A percentile compares a stretch with the other conserved stretches of the same genome.
phyloP scores from a whole-genome alignment of 1,140 invertebrate genomes.

The Cydia fagiglandana region DNA sequence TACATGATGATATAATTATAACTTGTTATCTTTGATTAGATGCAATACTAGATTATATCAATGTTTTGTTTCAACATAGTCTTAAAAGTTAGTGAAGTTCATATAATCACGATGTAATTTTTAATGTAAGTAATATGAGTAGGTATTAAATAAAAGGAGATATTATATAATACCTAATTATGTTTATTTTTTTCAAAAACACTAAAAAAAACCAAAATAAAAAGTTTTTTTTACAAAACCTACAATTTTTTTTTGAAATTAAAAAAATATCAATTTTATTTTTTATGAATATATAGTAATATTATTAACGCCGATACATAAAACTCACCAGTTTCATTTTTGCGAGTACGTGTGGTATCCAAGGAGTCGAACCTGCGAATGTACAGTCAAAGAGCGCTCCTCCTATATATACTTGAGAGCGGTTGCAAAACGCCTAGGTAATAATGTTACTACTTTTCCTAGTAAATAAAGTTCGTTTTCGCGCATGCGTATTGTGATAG shows the following conservation, averaged over 20 bases:
- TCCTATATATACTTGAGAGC: slow-evolving; percentile 52
- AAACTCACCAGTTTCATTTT: slow-evolving; percentile 71
- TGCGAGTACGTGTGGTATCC: slow-evolving; percentile 46
- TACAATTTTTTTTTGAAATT: too few species aligned
- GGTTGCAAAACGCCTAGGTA: slow-evolving; percentile 68
- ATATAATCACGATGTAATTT: too few species aligned
- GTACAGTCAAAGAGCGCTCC: slow-evolving; percentile 44
- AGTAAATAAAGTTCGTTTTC: slow-evolving; percentile 49
- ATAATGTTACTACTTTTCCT: slow-evolving; percentile 67
- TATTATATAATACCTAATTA: too few species aligned
- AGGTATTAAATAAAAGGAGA: too few species aligned
- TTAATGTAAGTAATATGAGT: too few species aligned
- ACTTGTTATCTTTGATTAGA: slow-evolving; percentile 8
- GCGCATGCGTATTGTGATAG: not conserved
- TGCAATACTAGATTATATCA: not conserved
- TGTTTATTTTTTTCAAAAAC: too few species aligned
- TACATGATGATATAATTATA: not conserved
- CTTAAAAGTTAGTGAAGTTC: too few species aligned
- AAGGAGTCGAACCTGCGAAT: slow-evolving; percentile 63
- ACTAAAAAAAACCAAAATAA: too few species aligned
- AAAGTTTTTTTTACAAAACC: too few species aligned
- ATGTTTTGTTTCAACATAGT: not conserved
- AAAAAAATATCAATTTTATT: not conserved
- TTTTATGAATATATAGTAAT: not conserved
- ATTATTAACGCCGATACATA: not conserved